Evolutionary conservation across 2,888 invertebrate genomes (phyloP).

Genomic region (Synergus itoensis): DNA sequence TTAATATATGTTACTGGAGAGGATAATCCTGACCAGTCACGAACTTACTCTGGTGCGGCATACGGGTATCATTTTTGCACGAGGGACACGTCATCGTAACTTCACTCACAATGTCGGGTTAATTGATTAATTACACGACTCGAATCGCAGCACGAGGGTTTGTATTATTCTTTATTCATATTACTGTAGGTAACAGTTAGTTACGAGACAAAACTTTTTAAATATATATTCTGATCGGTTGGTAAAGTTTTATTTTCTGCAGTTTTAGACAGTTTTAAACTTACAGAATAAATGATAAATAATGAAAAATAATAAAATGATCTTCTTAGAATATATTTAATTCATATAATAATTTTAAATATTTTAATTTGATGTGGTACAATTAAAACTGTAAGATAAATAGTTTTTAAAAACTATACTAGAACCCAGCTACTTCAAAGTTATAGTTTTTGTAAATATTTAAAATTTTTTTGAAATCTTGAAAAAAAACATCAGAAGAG

Average conservation of each 20-base stretch:
- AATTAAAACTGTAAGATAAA: neutral
- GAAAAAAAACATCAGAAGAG: neutral
- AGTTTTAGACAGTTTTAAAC: too few relatives aligned
- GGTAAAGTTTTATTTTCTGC: neutral
- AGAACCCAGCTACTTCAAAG: too few relatives aligned
- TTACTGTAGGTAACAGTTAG: conserved; percentile 5
- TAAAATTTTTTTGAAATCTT: too few relatives aligned
- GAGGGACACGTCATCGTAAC: conserved; percentile 29
- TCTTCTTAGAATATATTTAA: too few relatives aligned
- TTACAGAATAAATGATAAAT: too few relatives aligned
- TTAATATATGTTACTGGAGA: conserved; percentile 1
- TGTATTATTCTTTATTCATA: conserved; percentile 9
- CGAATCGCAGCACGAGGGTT: conserved; percentile 38
- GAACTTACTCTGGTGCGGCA: conserved; percentile 18
- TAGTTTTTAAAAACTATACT: too few relatives aligned
- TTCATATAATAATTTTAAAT: too few relatives aligned
- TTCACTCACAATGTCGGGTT: conserved; percentile 41
- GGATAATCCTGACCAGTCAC: conserved; percentile 16
- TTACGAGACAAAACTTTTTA: neutral
- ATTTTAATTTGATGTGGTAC: neutral
- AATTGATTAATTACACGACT: conserved; percentile 40
- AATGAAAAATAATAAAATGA: too few relatives aligned
- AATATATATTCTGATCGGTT: neutral
- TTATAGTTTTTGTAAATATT: too few relatives aligned
- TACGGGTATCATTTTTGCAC: conserved; percentile 40